These are phyloP conservation scores for Campoletis raptor DNA, from an alignment of 2,888 invertebrate genomes.

Conservation along the genomic window DNA sequence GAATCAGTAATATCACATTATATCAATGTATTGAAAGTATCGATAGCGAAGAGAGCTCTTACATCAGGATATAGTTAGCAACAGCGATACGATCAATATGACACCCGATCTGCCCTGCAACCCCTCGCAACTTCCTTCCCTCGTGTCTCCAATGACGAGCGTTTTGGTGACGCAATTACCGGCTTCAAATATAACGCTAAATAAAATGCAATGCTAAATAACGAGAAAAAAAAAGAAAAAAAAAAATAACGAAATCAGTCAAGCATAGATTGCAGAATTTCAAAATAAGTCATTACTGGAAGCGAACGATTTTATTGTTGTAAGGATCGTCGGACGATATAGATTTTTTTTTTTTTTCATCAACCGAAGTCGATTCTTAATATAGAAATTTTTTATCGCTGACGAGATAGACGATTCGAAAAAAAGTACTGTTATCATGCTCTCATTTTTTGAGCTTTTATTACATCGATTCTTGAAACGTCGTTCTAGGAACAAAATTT, in stretches of 20 bases:
- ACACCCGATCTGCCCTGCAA: constrained; percentile 32
- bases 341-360: no score
- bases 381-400: no score
- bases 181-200: not conserved
- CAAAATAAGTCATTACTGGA: no score
- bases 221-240: not conserved
- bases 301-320: no score
- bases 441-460: no score
- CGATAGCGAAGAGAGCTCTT: not conserved
- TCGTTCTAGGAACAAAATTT: no score
- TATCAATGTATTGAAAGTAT: not conserved
- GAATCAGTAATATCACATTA: not conserved
- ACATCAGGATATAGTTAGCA: constrained; percentile 34
- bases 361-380: no score
- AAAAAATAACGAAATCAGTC: not conserved
- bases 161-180: constrained; percentile 43
- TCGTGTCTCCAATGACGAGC: constrained; percentile 29
- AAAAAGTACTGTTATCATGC: no score
- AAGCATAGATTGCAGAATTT: no score
- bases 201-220: not conserved
- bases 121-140: constrained; percentile 14
- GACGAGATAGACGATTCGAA: no score
- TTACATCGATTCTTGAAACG: no score
- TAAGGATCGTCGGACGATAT: no score
- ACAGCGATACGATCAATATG: constrained; percentile 54